Evolutionary conservation across 2,888 invertebrate species (phyloP).

Genomic region (Tipula vernalis): DNA sequence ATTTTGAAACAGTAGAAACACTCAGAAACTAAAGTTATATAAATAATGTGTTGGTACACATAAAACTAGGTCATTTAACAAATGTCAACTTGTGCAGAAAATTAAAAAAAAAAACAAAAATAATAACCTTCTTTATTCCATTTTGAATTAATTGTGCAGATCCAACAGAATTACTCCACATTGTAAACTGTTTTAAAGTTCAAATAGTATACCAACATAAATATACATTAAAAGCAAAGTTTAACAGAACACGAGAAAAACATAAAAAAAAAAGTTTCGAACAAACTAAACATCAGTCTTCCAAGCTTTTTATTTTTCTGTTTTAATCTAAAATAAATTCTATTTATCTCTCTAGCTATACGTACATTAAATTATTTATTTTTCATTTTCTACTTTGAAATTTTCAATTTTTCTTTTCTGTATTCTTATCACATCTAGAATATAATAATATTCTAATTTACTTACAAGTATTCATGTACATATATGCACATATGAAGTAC

Average conservation of each 20-base stretch:
- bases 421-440: neutral
- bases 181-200: neutral
- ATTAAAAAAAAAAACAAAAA: neutral
- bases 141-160: neutral
- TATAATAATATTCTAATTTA: neutral
- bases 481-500: neutral
- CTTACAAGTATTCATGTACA: neutral
- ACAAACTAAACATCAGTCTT: neutral
- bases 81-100: neutral
- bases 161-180: neutral
- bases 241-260: neutral
- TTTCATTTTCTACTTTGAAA: neutral
- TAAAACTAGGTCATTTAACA: neutral
- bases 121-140: neutral
- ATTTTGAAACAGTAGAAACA: no score
- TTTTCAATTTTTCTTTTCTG: neutral
- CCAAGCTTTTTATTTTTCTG: neutral
- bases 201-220: neutral
- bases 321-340: neutral
- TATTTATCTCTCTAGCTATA: neutral
- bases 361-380: neutral
- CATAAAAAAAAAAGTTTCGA: neutral
- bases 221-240: neutral
- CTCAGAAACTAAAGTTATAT: no score
- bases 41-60: neutral